Evolutionary conservation across 2,888 invertebrate species (phyloP).

Genomic region (Chalcis sispes): DNA sequence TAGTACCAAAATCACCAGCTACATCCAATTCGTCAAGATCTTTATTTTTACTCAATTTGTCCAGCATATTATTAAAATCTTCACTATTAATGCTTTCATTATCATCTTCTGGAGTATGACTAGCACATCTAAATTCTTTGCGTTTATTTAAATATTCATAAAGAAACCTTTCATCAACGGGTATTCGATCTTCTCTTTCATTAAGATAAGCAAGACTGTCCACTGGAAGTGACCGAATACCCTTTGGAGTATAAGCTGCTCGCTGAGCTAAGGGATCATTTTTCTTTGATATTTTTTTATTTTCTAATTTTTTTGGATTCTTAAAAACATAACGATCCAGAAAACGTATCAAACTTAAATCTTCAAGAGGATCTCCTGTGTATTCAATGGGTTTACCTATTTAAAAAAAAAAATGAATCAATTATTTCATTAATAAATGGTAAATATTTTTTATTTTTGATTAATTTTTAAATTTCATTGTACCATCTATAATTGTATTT

Average conservation of each 20-base stretch:
- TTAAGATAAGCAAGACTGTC: conserved; percentile 84
- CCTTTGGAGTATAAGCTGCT: conserved; percentile 84
- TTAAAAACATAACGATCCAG: conserved; percentile 97
- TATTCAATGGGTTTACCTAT: conserved; percentile 87
- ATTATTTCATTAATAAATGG: background rate
- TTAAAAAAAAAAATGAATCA: conserved; percentile 36
- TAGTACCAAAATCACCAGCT: conserved; percentile 74
- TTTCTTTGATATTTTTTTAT: conserved; percentile 77
- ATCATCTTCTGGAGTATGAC: conserved; percentile 76
- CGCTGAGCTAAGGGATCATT: conserved; percentile 82
- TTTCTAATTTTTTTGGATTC: conserved; percentile 87
- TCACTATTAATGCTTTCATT: conserved; percentile 75
- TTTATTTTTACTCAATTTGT: conserved; percentile 70
- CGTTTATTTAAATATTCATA: conserved; percentile 79
- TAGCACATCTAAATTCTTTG: conserved; percentile 58
- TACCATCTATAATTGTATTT: conserved; percentile 84
- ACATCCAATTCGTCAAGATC: conserved; percentile 79
- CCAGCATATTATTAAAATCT: conserved; percentile 77
- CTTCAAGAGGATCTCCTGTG: conserved; percentile 94
- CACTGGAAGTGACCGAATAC: conserved; percentile 84
- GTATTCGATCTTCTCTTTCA: conserved; percentile 84
- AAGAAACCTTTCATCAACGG: conserved; percentile 93
- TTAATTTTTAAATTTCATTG: conserved; percentile 54
- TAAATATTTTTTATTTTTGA: conserved; percentile 12
- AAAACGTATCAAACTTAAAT: conserved; percentile 93